These are phyloP conservation scores for Luscinia luscinia DNA, from an alignment of 2,797 vertebrate genomes.

Conservation along the genomic window DNA sequence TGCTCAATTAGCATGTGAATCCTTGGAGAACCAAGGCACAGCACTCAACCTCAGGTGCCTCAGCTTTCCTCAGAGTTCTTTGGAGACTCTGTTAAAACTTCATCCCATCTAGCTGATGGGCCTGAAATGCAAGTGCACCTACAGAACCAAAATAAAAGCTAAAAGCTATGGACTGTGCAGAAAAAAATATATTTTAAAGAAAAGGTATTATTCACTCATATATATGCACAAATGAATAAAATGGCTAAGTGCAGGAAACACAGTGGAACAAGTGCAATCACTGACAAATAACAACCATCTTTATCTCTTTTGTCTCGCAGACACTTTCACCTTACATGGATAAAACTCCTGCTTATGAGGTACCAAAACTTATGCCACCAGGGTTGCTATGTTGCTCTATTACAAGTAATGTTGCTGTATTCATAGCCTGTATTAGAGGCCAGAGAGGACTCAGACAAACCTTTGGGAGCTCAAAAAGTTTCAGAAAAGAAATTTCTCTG, in stretches of 20 bases:
- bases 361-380: not conserved
- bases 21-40: not conserved
- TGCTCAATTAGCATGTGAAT: not conserved
- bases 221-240: not conserved
- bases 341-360: not conserved
- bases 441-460: not conserved
- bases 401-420: not conserved
- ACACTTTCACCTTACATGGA: not conserved
- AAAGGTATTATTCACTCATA: not conserved
- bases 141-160: not conserved
- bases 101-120: not conserved
- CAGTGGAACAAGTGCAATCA: not conserved
- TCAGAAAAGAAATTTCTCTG: rapidly evolving
- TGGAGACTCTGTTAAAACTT: not conserved
- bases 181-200: not conserved
- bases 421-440: not conserved
- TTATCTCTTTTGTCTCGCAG: not conserved
- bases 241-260: not conserved
- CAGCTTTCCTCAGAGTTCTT: not conserved
- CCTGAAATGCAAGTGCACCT: not conserved
- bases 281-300: not conserved
- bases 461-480: not conserved
- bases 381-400: not conserved
- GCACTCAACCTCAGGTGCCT: not conserved
- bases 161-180: not conserved